Conservation (phyloP, 1,140 invertebrate species). For the Atta texana region DNA sequence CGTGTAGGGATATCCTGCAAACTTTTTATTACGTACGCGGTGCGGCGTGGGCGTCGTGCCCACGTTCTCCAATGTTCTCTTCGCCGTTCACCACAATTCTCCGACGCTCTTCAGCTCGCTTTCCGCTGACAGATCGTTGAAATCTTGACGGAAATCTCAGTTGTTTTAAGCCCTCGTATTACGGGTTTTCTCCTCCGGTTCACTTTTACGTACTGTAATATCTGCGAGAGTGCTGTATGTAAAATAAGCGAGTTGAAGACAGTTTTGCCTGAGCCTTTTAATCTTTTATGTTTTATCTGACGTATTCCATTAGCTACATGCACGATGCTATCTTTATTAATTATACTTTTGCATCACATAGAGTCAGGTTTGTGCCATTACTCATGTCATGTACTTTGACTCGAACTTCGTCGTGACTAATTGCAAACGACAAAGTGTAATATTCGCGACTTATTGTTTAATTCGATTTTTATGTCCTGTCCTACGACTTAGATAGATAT, state of each 20-base stretch:
- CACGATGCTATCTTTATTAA: constrained; percentile 31
- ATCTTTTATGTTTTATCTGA: constrained; percentile 30
- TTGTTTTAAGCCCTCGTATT: constrained; percentile 29
- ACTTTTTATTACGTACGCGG: constrained; percentile 34
- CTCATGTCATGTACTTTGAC: constrained; percentile 7
- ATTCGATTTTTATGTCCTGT: constrained; percentile 26
- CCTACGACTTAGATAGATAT: not conserved
- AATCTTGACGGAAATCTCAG: constrained; percentile 45
- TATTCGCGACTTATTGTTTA: not conserved
- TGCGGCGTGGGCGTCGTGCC: constrained; percentile 73
- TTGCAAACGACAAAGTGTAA: not conserved
- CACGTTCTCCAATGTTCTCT: constrained; percentile 60
- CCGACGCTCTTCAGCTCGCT: constrained; percentile 41
- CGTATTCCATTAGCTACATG: constrained; percentile 6
- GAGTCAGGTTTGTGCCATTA: not conserved
- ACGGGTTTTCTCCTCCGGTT: constrained; percentile 10
- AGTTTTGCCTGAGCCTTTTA: constrained; percentile 2
- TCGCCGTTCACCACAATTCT: constrained; percentile 45
- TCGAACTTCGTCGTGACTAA: not conserved
- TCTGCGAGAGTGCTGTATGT: not conserved
- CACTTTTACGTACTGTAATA: constrained; percentile 10
- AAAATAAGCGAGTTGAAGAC: not conserved
- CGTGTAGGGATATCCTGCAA: constrained; percentile 50
- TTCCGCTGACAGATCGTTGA: constrained; percentile 39
- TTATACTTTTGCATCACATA: constrained; percentile 7